Percentiles rank a stretch among this genome's conserved stretches.
These are phyloP conservation scores for Chinchilla lanigera DNA, from an alignment of 2,113 vertebrate species.

Conservation along the genomic window DNA sequence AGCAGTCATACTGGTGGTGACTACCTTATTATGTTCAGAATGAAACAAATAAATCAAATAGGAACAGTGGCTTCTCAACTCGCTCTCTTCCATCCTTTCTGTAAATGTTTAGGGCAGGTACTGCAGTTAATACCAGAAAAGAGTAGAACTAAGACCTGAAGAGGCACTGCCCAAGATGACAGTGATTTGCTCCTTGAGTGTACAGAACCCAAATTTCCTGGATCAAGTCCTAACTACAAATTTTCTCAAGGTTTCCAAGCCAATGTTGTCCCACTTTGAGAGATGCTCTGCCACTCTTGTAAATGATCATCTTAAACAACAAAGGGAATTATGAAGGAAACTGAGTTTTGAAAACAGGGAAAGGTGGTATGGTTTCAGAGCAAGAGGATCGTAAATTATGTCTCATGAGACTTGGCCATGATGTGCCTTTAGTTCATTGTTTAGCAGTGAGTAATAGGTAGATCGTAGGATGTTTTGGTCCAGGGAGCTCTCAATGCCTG, in stretches of 20 bases:
- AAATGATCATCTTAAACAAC: background rate
- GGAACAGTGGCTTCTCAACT: background rate
- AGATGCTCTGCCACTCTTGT: conserved; percentile 19
- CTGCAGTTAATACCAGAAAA: conserved; percentile 62
- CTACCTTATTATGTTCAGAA: background rate
- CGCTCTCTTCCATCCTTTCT: background rate
- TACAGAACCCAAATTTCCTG: background rate
- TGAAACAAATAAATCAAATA: conserved; percentile 3
- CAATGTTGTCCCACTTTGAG: conserved; percentile 36
- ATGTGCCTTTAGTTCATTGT: background rate
- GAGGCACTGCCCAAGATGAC: background rate
- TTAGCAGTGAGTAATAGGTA: background rate
- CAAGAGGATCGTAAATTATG: background rate
- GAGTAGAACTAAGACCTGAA: background rate
- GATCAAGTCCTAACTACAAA: background rate
- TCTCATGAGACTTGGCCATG: background rate
- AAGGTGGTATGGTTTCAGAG: background rate
- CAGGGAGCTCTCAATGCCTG: background rate
- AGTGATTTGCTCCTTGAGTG: background rate
- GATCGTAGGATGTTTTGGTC: background rate
- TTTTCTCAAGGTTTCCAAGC: conserved; percentile 10
- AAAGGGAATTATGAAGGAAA: background rate
- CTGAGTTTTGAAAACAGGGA: background rate
- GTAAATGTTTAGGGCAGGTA: background rate
- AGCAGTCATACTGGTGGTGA: background rate